Conservation (phyloP, 2,113 vertebrate genomes). For the Hypanus sabinus region DNA sequence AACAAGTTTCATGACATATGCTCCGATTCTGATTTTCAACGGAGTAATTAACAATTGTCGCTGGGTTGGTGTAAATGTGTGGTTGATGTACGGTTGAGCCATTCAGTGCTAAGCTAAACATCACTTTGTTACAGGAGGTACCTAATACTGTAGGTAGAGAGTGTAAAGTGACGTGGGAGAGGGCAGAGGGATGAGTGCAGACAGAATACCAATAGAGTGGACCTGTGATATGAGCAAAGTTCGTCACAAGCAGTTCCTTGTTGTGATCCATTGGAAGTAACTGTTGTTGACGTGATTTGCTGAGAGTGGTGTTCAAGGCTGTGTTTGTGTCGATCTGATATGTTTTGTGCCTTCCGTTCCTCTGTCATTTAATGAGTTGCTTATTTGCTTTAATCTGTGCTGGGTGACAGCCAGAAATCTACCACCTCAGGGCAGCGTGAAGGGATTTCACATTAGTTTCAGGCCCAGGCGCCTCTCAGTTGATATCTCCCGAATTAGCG, state of each 20-base stretch:
- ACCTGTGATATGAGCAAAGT: neutral
- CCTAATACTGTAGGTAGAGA: too few relatives aligned
- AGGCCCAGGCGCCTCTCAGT: too few relatives aligned
- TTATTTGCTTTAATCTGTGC: neutral
- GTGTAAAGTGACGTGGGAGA: too few relatives aligned
- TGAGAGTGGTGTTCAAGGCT: neutral
- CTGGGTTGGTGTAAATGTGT: too few relatives aligned
- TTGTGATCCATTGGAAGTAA: neutral
- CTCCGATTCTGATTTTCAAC: too few relatives aligned
- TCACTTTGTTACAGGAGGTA: too few relatives aligned
- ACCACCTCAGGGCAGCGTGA: neutral
- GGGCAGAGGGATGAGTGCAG: neutral
- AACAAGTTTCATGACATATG: too few relatives aligned
- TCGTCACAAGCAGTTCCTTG: neutral
- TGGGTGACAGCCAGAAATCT: neutral
- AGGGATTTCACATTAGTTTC: neutral
- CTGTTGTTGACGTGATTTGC: neutral
- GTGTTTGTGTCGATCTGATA: neutral
- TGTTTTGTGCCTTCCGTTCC: neutral
- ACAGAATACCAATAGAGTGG: neutral
- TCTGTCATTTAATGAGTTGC: neutral
- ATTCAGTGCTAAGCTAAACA: too few relatives aligned
- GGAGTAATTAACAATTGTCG: too few relatives aligned
- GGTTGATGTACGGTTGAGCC: too few relatives aligned
- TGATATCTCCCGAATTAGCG: too few relatives aligned